phyloP scores from a whole-genome alignment of 2,113 vertebrate species.

The Daphoenositta chrysoptera region DNA sequence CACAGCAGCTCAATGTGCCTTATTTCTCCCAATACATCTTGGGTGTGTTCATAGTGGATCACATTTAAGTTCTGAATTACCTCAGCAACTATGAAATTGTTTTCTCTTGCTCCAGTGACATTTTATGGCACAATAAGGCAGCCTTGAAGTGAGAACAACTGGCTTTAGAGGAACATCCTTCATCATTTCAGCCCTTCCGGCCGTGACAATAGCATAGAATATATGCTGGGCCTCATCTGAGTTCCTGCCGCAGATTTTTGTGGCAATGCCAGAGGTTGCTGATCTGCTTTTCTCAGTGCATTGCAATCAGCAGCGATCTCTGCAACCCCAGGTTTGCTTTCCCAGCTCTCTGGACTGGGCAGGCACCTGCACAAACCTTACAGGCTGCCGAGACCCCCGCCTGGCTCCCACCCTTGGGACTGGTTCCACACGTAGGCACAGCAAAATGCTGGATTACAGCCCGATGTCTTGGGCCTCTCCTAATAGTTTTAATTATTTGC shows the following conservation, averaged over 20 bases:
- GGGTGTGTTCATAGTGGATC: background rate
- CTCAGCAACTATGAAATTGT: background rate
- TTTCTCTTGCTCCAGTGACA: background rate
- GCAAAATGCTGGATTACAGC: rapidly evolving
- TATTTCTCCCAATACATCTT: rapidly evolving
- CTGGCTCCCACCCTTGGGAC: rapidly evolving
- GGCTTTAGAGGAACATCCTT: background rate
- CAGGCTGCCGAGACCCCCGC: background rate
- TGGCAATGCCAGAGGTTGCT: background rate
- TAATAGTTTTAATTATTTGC: background rate
- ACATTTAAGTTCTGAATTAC: background rate
- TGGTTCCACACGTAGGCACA: background rate
- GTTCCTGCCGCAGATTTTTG: background rate
- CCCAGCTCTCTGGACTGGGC: background rate
- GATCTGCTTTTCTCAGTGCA: background rate
- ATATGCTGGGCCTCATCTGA: background rate
- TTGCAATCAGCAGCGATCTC: background rate
- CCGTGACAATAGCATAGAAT: background rate
- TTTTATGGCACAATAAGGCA: background rate
- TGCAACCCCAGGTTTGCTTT: background rate
- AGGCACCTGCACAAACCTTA: background rate
- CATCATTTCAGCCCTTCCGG: background rate
- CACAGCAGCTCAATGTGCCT: rapidly evolving
- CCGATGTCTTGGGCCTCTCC: rapidly evolving
- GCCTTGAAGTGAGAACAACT: background rate